These are phyloP conservation scores for Synaphobranchus kaupii DNA, from an alignment of 2,797 vertebrate genomes.

Conservation along the genomic window DNA sequence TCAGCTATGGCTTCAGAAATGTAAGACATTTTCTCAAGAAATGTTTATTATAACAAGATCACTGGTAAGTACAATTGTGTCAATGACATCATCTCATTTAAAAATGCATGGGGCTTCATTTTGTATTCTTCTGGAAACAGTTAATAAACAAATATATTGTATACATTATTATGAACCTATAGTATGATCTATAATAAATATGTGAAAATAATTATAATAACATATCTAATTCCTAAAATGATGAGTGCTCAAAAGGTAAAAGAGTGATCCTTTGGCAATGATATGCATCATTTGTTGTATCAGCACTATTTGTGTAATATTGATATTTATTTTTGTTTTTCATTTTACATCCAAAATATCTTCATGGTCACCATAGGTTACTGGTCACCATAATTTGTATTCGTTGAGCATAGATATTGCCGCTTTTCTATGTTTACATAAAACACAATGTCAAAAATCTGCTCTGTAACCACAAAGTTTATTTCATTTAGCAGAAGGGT, in stretches of 20 bases:
- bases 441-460: not conserved
- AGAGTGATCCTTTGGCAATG: not conserved
- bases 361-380: not conserved
- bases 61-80: not conserved
- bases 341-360: not conserved
- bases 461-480: not conserved
- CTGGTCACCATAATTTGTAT: not conserved
- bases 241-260: not conserved
- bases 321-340: not conserved
- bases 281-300: not conserved
- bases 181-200: not conserved
- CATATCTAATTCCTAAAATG: not conserved
- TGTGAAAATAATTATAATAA: not conserved
- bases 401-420: not conserved
- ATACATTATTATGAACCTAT: not conserved
- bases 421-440: not conserved
- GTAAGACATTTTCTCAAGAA: not conserved
- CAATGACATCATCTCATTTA: not conserved
- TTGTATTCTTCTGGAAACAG: not conserved
- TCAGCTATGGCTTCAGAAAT: not conserved
- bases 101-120: not conserved
- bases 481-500: not conserved
- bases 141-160: not conserved
- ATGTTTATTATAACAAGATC: not conserved
- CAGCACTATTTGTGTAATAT: not conserved